Evolutionary conservation across 2,888 invertebrate species (phyloP).

Genomic region (Galerucella pusilla): DNA sequence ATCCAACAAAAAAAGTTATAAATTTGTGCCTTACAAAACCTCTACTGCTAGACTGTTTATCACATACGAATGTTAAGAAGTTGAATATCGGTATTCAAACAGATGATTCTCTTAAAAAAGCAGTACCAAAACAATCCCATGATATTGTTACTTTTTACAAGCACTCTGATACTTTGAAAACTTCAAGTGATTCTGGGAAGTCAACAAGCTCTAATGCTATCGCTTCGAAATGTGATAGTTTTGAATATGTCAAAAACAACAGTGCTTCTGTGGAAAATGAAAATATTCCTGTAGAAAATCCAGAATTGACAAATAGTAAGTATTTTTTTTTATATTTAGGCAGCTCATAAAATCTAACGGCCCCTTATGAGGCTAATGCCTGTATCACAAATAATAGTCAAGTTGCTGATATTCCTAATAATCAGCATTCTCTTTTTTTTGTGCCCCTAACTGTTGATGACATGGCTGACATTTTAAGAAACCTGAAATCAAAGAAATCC

Average conservation of each 20-base stretch:
- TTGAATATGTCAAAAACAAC: slow-evolving; percentile 65
- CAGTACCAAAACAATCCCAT: slow-evolving; percentile 30
- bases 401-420: too few relatives aligned
- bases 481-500: too few relatives aligned
- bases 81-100: slow-evolving; percentile 49
- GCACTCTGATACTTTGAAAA: slow-evolving; percentile 38
- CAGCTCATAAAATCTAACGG: too few relatives aligned
- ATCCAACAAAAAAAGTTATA: slow-evolving; percentile 46
- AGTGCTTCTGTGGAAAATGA: slow-evolving; percentile 1
- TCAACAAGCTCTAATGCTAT: slow-evolving; percentile 46
- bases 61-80: slow-evolving; percentile 32
- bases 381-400: too few relatives aligned
- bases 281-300: slow-evolving; percentile 6
- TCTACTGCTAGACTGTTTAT: slow-evolving; percentile 54
- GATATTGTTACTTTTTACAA: slow-evolving; percentile 42
- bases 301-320: slow-evolving; percentile 3
- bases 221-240: slow-evolving; percentile 71
- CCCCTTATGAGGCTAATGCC: too few relatives aligned
- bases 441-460: too few relatives aligned
- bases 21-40: slow-evolving; percentile 56
- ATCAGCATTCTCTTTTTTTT: too few relatives aligned
- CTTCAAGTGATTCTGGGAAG: slow-evolving; percentile 19
- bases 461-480: too few relatives aligned
- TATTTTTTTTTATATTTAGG: background rate
- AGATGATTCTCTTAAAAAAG: slow-evolving; percentile 32